A percentile compares a stretch with the other conserved stretches of the same genome.
Conservation (phyloP, 2,888 invertebrate genomes). For the Griposia aprilina region DNA sequence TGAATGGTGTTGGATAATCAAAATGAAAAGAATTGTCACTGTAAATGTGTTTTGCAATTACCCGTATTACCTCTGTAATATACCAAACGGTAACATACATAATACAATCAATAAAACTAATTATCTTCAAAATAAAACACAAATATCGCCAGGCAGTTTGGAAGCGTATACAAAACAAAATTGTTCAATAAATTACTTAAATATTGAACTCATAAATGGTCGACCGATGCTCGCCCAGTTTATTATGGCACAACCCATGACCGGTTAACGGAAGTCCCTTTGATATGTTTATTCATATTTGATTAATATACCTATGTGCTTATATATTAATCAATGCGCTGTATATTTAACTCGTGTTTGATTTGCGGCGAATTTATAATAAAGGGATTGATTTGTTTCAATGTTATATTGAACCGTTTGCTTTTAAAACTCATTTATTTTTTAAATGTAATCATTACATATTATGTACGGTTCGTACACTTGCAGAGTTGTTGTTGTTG, state of each 20-base stretch:
- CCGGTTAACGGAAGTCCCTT: constrained; percentile 42
- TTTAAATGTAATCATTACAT: too few relatives aligned
- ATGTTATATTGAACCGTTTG: not conserved
- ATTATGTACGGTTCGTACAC: too few relatives aligned
- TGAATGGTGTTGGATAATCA: too few relatives aligned
- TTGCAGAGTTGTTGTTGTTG: too few relatives aligned
- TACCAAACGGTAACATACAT: not conserved
- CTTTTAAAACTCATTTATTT: not conserved
- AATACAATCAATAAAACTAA: not conserved
- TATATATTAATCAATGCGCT: not conserved
- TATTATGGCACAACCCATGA: constrained; percentile 3
- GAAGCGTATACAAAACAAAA: not conserved
- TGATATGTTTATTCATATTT: constrained; percentile 31
- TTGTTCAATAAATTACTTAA: not conserved
- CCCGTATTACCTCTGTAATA: too few relatives aligned
- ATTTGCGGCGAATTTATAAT: constrained; percentile 6
- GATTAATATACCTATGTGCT: constrained; percentile 2
- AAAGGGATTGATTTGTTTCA: not conserved
- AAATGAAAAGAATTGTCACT: not conserved
- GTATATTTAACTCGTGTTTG: constrained; percentile 9
- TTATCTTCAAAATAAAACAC: not conserved
- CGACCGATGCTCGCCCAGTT: constrained; percentile 17
- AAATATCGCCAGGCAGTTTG: too few relatives aligned
- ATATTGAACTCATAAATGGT: constrained; percentile 16
- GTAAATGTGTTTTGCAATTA: not conserved